Evolutionary conservation across 2,888 invertebrate genomes (phyloP), one percentile per base, ranked within the genome.

Genomic region (Lasioglossum malachurum): DNA sequence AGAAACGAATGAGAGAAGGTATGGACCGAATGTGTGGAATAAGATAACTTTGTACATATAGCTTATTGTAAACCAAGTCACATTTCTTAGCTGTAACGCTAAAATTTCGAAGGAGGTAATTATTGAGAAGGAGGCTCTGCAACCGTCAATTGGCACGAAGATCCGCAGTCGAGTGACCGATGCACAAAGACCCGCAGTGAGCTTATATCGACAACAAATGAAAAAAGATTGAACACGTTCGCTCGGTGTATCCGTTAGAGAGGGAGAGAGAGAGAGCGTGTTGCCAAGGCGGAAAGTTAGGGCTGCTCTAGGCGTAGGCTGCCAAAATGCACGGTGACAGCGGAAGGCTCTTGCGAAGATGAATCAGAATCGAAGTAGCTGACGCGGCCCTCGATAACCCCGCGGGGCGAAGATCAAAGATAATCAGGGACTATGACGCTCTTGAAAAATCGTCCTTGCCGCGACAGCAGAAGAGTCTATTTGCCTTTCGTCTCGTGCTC

Each of bases 321-420:
- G 60, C 41, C 57, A 53, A 49, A 80, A 41, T 27, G 44, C 16
- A 27, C 35, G n/a, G 44, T 16, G 76, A 67, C 49, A 38, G 49
- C 64, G 67, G 64, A n/a, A 44, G n/a, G 31, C 44, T 74, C 19
- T 10, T 27, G n/a, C n/a, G 78, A 38, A 67, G 49, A 16, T n/a
- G 82, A 83, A 79, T 82, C 80, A 53, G 83, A 78, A 67, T 77
- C 57, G 78, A 78, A 83, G 88, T 82, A 87, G 88, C 91, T 92
- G 92, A 91, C 90, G 79, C 67, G 82, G 85, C 53, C 87, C 81
- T 78, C 78, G 83, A 91, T 88, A 82, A 81, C 75, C 53, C 67
- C 64, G 74, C 71, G 84, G 86, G 84, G 80, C 84, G 87, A 85
- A 92, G 92, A 93, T 93, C 93, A 92, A 93, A 92, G 93, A 93